Percentiles rank a stretch among this genome's conserved stretches.
These are phyloP conservation scores for Microcebus tavaratra DNA, from an alignment of 2,113 vertebrate genomes.

Conservation along the genomic window DNA sequence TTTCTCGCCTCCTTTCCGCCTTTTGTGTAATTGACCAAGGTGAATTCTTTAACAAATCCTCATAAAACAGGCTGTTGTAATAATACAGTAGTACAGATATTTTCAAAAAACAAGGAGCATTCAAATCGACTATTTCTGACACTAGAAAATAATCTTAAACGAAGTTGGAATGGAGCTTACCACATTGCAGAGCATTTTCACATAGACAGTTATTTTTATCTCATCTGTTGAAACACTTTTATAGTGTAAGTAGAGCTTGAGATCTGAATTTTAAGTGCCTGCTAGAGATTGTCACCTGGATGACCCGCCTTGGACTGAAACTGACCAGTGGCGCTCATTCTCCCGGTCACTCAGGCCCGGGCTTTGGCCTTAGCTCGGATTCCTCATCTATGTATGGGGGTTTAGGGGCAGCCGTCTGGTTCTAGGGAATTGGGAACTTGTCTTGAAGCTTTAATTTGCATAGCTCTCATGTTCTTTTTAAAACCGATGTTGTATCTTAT, in stretches of 20 bases:
- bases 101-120: not conserved
- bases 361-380: not conserved
- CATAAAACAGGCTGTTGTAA: not conserved
- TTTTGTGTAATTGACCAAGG: not conserved
- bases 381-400: not conserved
- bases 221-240: not conserved
- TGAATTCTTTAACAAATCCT: not conserved
- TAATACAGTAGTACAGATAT: not conserved
- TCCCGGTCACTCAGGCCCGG: not conserved
- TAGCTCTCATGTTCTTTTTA: not conserved
- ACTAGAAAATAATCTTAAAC: conserved; percentile 23
- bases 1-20: not conserved
- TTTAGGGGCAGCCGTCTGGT: not conserved
- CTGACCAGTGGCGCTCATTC: not conserved
- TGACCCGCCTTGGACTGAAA: not conserved
- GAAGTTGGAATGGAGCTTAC: not conserved
- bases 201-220: conserved; percentile 26
- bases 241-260: not conserved
- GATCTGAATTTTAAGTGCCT: not conserved
- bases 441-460: conserved; percentile 43
- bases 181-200: not conserved
- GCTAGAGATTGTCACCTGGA: not conserved
- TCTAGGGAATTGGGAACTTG: not conserved
- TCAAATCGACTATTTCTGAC: not conserved
- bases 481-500: not conserved